Percentiles rank a stretch among this genome's conserved stretches.
These are phyloP conservation scores for Stenoptilia bipunctidactyla DNA, from an alignment of 2,888 invertebrate species.

Conservation along the genomic window DNA sequence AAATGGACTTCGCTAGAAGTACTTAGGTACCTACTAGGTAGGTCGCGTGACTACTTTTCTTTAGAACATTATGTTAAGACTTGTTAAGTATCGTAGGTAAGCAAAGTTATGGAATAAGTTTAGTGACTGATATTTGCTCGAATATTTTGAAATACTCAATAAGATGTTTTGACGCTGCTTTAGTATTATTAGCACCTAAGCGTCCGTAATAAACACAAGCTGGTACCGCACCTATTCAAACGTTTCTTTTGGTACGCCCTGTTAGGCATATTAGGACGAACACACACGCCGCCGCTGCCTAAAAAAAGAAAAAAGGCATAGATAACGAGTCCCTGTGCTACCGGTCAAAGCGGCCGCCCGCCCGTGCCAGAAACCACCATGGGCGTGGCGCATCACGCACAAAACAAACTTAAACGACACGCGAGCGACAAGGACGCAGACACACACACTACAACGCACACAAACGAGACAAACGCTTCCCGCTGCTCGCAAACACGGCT, in stretches of 20 bases:
- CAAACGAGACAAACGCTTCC: conserved; percentile 33
- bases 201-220: conserved; percentile 31
- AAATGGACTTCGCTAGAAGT: background rate
- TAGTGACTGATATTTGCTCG: no score
- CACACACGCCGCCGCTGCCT: conserved; percentile 46
- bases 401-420: conserved; percentile 58
- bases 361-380: conserved; percentile 25
- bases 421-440: conserved; percentile 36
- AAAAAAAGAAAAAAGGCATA: conserved; percentile 52
- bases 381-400: conserved; percentile 68
- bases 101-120: no score
- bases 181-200: conserved; percentile 21
- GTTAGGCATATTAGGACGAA: conserved; percentile 62
- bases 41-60: no score
- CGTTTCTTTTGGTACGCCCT: conserved; percentile 47
- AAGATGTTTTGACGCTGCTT: conserved; percentile 14
- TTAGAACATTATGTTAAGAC: no score
- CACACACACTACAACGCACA: conserved; percentile 17
- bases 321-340: conserved; percentile 60
- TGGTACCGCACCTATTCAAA: conserved; percentile 29
- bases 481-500: conserved; percentile 47
- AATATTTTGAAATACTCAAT: no score
- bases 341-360: conserved; percentile 60
- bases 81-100: no score
- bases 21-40: conserved; percentile 1